Evolutionary conservation across 2,113 vertebrate species (phyloP).

Genomic region (Tretioscincus oriximinensis): DNA sequence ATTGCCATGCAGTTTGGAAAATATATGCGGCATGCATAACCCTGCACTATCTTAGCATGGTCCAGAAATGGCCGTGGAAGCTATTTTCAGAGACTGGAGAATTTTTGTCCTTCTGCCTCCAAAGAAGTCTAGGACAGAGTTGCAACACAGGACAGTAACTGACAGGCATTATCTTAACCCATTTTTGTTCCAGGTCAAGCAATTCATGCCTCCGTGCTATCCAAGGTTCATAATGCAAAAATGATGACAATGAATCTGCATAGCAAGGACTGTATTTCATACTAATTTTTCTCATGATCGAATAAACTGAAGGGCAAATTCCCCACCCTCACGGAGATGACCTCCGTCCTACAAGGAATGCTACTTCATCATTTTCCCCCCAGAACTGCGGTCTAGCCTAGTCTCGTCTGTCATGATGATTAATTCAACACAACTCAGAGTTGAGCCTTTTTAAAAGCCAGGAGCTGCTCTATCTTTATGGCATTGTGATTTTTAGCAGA

Average conservation of each 20-base stretch:
- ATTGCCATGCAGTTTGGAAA: no score
- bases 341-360: background rate
- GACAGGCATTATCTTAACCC: no score
- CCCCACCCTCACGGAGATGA: background rate
- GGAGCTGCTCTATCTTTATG: background rate
- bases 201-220: no score
- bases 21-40: no score
- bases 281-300: background rate
- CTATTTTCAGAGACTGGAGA: no score
- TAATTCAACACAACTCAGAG: conserved; percentile 7
- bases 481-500: background rate
- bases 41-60: no score
- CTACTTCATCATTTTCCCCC: conserved; percentile 1
- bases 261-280: background rate
- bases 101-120: no score
- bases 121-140: no score
- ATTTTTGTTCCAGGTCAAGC: no score
- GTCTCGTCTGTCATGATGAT: background rate
- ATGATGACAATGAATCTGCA: background rate
- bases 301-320: background rate
- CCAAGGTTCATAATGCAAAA: no score
- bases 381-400: conserved; percentile 5
- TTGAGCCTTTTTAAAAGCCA: background rate
- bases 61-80: no score
- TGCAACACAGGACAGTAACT: no score